phyloP scores from a whole-genome alignment of 2,113 vertebrate genomes.

The Phalacrocorax aristotelis region DNA sequence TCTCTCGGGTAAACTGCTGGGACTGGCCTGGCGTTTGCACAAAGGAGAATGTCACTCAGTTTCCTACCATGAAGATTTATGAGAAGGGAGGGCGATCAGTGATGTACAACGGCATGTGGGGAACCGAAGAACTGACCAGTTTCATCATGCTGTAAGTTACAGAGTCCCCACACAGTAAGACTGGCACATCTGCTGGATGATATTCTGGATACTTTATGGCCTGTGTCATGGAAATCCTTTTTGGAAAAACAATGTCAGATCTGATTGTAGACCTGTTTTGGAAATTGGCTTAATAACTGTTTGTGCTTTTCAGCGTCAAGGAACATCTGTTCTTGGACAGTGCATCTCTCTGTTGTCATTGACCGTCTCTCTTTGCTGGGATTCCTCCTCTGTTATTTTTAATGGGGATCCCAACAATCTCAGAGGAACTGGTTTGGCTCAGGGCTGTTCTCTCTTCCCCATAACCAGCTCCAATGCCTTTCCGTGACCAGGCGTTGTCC shows the following conservation, averaged over 20 bases:
- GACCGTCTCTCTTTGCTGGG: not conserved
- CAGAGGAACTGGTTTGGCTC: not conserved
- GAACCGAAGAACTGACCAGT: conserved; percentile 75
- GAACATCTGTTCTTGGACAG: not conserved
- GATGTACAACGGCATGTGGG: conserved; percentile 86
- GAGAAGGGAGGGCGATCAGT: conserved; percentile 56
- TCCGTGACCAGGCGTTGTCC: not conserved
- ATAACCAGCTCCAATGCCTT: not conserved
- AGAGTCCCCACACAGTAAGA: not conserved
- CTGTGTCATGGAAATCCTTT: not conserved
- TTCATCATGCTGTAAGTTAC: conserved; percentile 88
- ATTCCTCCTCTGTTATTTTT: not conserved
- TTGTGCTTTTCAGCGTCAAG: not conserved
- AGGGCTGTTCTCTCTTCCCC: not conserved
- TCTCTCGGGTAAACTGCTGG: conserved; percentile 84
- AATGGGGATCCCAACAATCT: not conserved
- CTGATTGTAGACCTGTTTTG: not conserved
- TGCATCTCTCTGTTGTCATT: not conserved
- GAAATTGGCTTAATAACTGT: not conserved
- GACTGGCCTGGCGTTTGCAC: conserved; percentile 87
- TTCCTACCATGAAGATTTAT: conserved; percentile 83
- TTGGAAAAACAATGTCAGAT: not conserved
- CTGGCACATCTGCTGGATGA: not conserved
- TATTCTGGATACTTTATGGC: not conserved
- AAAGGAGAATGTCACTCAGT: conserved; percentile 80